phyloP scores from a whole-genome alignment of 2,113 vertebrate genomes.

The Strix aluco region DNA sequence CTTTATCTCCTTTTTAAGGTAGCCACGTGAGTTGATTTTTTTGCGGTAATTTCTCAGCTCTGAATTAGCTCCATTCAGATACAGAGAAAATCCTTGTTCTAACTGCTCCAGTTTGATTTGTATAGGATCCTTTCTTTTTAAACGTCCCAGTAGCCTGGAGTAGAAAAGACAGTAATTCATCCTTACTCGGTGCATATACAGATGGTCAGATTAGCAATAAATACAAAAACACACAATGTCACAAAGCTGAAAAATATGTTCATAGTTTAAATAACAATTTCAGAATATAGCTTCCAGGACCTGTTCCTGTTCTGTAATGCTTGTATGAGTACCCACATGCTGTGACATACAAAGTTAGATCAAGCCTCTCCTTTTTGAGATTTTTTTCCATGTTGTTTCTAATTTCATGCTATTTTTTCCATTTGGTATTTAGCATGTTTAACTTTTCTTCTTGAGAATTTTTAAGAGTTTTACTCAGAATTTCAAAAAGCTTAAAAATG shows the following conservation, averaged over 20 bases:
- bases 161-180: neutral
- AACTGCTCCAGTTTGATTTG: conserved; percentile 84
- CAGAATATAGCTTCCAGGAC: neutral
- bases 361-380: neutral
- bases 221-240: neutral
- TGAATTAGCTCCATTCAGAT: conserved; percentile 94
- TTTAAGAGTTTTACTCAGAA: neutral
- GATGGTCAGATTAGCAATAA: neutral
- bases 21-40: conserved; percentile 31
- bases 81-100: conserved; percentile 92
- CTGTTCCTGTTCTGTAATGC: neutral
- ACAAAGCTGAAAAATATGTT: neutral
- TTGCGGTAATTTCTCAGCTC: conserved; percentile 68
- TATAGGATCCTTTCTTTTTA: conserved; percentile 80
- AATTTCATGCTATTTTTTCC: neutral
- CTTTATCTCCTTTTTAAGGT: conserved; percentile 56
- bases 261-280: neutral
- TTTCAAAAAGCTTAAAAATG: neutral
- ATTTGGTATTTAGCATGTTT: neutral
- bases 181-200: neutral
- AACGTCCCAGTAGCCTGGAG: conserved; percentile 80
- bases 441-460: neutral
- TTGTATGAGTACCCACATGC: neutral
- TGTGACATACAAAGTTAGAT: neutral
- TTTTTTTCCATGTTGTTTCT: neutral